Evolutionary conservation across 2,888 invertebrate genomes (phyloP), one percentile per base, ranked within the genome.

Genomic region (Polietes domitor): DNA sequence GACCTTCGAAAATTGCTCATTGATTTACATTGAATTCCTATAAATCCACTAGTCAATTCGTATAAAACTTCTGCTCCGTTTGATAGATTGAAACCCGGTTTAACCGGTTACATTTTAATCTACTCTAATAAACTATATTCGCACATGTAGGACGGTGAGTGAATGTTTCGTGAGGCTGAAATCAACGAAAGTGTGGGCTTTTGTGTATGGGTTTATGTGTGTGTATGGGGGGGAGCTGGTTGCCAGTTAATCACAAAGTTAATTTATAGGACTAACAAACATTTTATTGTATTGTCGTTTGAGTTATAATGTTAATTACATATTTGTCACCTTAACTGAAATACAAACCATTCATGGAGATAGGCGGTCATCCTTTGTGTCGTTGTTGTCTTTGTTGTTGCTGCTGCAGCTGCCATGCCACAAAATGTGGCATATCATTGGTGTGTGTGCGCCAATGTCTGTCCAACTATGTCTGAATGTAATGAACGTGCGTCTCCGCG

Each of bases 231-330:
- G 68, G 24, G 21, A 12, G 68, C n/a, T n/a, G 68, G 43, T 63
- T 32, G 77, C 58, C 78, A 78, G 76, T 61, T 81, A 81, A 84
- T 84, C 78, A 81, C 78, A 68, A 68, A 78, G 78, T 78, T 84
- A 84, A 84, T 84, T 78, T 84, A 81, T 84, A 72, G 75, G 78
- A 81, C 84, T 78, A 72, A 81, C 75, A 78, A 76, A 84, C 75
- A 78, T 81, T 81, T 84, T 84, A 81, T 78, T 84, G 74, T 84
- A 65, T 84, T 75, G 77, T 37, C 43, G 21, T 78, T 76, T 50
- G 24, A 84, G 84, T 73, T 78, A 84, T 76, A 81, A 78, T 81
- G 84, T 81, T 84, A 84, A 81, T 84, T 81, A 81, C 81, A 80
- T 78, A 78, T 78, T 78, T 81, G 81, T 84, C 84, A 84, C 81